Percentiles rank a stretch among this genome's conserved stretches.
Conservation (phyloP, 1,140 invertebrate genomes). For the Tribolium madens region DNA sequence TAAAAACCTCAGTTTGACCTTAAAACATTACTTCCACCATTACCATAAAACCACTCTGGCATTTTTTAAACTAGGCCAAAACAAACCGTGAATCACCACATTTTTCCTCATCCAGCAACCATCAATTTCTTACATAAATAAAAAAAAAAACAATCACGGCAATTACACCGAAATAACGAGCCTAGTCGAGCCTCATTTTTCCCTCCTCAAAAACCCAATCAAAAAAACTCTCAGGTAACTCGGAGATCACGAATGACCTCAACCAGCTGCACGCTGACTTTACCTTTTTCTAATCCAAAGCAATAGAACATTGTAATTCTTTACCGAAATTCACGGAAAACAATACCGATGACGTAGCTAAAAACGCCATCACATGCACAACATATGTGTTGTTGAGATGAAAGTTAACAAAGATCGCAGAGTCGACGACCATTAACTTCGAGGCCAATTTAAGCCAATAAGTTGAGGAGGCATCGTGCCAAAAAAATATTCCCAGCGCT, state of each 20-base stretch:
- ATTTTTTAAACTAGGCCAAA: background rate
- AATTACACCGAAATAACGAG: background rate
- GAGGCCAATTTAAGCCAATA: slow-evolving; percentile 8
- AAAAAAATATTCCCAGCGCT: no score
- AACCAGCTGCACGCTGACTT: slow-evolving; percentile 11
- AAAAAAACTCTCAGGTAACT: background rate
- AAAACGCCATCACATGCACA: slow-evolving; percentile 8
- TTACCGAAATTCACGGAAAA: background rate
- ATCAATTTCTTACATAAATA: background rate
- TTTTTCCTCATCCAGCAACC: background rate
- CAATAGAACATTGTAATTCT: background rate
- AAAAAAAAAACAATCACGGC: no score
- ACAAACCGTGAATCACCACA: background rate
- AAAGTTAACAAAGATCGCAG: slow-evolving; percentile 18
- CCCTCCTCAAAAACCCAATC: slow-evolving; percentile 8
- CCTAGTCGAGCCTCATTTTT: background rate
- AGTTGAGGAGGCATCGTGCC: background rate
- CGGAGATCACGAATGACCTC: slow-evolving; percentile 11
- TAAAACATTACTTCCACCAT: background rate
- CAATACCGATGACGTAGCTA: background rate
- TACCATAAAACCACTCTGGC: background rate
- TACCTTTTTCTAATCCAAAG: background rate
- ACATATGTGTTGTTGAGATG: slow-evolving; percentile 21
- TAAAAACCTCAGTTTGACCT: background rate
- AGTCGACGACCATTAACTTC: slow-evolving; percentile 5